Conservation (phyloP, 2,113 vertebrate species). For the Lutjanus erythropterus region DNA sequence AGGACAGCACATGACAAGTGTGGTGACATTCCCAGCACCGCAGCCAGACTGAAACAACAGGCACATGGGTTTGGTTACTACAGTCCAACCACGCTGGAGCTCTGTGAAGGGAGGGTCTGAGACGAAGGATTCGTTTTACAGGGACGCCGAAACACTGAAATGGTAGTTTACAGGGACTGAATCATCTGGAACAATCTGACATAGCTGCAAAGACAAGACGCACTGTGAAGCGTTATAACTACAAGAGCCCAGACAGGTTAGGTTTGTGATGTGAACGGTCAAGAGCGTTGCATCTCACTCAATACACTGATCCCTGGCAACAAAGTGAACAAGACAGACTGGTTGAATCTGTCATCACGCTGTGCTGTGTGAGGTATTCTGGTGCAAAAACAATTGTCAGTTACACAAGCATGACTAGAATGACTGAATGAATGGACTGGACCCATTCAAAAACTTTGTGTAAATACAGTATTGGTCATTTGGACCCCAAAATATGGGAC, state of each 20-base stretch:
- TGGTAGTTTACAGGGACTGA: not conserved
- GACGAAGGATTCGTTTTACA: not conserved
- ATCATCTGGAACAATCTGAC: fast-evolving
- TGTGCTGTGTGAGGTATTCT: not conserved
- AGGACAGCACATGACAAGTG: not conserved
- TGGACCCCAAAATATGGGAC: too few relatives aligned
- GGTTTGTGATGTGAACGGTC: not conserved
- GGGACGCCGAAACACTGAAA: not conserved
- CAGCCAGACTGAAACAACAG: not conserved
- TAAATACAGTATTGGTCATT: too few relatives aligned
- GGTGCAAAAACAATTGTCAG: slow-evolving; percentile 6
- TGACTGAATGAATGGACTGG: slow-evolving; percentile 15
- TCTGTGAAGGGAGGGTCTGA: not conserved
- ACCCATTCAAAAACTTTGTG: too few relatives aligned
- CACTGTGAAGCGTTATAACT: not conserved
- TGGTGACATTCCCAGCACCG: too few relatives aligned
- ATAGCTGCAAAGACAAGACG: not conserved
- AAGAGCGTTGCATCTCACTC: not conserved
- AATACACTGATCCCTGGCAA: not conserved
- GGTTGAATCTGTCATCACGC: slow-evolving; percentile 27
- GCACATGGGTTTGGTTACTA: not conserved
- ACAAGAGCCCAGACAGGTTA: not conserved
- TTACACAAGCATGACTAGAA: slow-evolving; percentile 2
- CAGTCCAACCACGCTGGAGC: not conserved
- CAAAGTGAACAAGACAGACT: slow-evolving; percentile 22